Evolutionary conservation across 2,113 vertebrate species (phyloP), one percentile per base, ranked within the genome.

Genomic region (Protomyctophum bolini): DNA sequence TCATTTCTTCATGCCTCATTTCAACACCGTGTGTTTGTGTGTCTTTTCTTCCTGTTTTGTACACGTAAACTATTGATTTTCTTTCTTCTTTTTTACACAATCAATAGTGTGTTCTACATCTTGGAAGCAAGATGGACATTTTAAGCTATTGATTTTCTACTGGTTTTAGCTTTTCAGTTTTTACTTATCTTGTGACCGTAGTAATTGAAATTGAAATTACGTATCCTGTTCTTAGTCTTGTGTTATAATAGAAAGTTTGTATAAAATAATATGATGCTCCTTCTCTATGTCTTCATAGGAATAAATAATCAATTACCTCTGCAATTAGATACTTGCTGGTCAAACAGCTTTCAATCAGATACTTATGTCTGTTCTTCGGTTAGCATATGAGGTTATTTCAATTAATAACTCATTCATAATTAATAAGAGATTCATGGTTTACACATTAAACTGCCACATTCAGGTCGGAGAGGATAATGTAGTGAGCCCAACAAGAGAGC

Each of bases 1-100:
- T 11, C 75, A 58, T 61, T 11, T 83, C 14, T 82, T 11, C 68
- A 71, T 76, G 58, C 21, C 58, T 85, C 58, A 75, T 83, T 28
- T 8, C 56, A 12, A 2, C 12, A 7, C 49, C 7, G 55, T 55
- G 3, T 68, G 33, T 41, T 0, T 33, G 51, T 76, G 33, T 41
- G 11, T 56, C 33, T 79, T 0, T 50, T 70, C 29, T 73, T 80
- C 73, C 8, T 51, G 8, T 41, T 46, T 7, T n/a, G 29, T 12
- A 48, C 48, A 46, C 14, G 46, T 14, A 14, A 62, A 33, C 10
- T 64, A 59, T 62, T 68, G 46, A 61, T 47, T 74, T 63, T 52
- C 7, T 52, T 10, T 52, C 9, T 52, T 52, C 7, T 52, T 52
- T 52, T 10, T 66, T 82, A 55, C 63, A 64, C 63, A 59, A 12